Base-by-base conservation (phyloP, 1,140 invertebrate species). In the Drosophila nannoptera region DNA sequence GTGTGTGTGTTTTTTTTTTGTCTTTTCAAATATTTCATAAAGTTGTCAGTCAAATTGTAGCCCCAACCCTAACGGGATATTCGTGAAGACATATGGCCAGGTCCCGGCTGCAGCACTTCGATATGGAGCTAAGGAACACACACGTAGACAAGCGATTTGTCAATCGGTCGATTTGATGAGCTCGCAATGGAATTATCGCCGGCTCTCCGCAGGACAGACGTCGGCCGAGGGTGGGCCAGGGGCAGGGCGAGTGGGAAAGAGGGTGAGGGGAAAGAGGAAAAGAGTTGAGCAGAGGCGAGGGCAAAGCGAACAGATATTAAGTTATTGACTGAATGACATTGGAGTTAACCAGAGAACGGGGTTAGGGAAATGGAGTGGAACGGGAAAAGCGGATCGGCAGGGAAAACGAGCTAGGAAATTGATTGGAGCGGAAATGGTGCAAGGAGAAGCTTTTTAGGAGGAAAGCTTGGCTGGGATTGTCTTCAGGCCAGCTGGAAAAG, bases 131-230 rank as follows among this genome's bases (percentile, higher is more conserved):
- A 14, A 64, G 65, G 66, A 75, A 75, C 75, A 74, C 78, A 82
- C 80, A 86, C 80, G 81, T 77, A 86, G 82, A 77, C 76, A 77
- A 71, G 77, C 81, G 77, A 84, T 84, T 84, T 84, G 81, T 84
- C 81, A 86, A 84, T 86, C 55, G 76, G 53, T 77, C 74, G 76
- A 77, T 84, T 84, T 83, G 78, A 83, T 78, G 75, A 77, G 72
- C 75, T 77, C 61, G 56, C 55, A 11, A 70, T 36, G 61, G 36
- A 56, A 48, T 53, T 59, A 43, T 11, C 33, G 38, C 45, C 33
- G 40, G 16, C 32, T 12, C 40, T 22, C 12, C 4, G 29, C 12
- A 11, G 4, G 12, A 31, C 7, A 45, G 7, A 4, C 16, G 14
- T 16, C 1, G 7, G 8, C 29, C 2, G 9, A 22, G 59, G 29